These are phyloP conservation scores for Drosophila ezoana DNA, from an alignment of 2,888 invertebrate species.

Conservation along the genomic window DNA sequence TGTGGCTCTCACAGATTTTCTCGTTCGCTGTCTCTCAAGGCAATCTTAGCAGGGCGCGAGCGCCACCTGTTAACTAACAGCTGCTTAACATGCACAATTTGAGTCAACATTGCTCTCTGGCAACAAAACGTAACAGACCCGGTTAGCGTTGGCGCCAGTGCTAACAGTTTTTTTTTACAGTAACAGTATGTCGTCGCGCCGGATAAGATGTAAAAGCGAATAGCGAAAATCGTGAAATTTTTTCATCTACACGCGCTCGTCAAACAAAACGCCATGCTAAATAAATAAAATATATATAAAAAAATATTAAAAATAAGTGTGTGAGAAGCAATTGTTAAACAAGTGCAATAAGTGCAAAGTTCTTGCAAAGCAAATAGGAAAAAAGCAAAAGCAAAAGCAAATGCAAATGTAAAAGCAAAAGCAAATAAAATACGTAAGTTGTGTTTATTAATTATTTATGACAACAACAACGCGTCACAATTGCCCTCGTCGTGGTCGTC, in stretches of 20 bases:
- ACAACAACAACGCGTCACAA: conserved; percentile 41
- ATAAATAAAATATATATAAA: conserved; percentile 35
- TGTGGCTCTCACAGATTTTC: neutral
- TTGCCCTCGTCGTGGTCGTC: conserved; percentile 28
- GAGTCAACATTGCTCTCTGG: conserved; percentile 41
- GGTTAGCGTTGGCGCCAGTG: conserved; percentile 61
- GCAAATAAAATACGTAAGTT: conserved; percentile 51
- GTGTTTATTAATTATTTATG: conserved; percentile 49
- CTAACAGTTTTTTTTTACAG: conserved; percentile 46
- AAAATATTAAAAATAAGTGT: conserved; percentile 39
- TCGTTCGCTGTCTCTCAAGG: conserved; percentile 12
- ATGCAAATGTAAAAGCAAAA: conserved; percentile 34
- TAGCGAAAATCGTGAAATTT: conserved; percentile 41
- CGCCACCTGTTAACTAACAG: conserved; percentile 58
- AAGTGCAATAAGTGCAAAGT: conserved; percentile 64
- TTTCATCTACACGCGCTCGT: conserved; percentile 45
- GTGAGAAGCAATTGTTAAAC: conserved; percentile 32
- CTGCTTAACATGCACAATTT: conserved; percentile 52
- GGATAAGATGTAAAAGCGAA: conserved; percentile 54
- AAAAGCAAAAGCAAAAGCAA: conserved; percentile 28
- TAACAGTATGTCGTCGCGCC: conserved; percentile 58
- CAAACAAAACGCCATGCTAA: conserved; percentile 45
- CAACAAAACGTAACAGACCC: conserved; percentile 34
- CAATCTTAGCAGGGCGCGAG: conserved; percentile 34
- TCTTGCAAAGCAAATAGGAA: conserved; percentile 36